Evolutionary conservation across 2,888 invertebrate species (phyloP), one percentile per base, ranked within the genome.

Genomic region (Mesorhabditis sp.): DNA sequence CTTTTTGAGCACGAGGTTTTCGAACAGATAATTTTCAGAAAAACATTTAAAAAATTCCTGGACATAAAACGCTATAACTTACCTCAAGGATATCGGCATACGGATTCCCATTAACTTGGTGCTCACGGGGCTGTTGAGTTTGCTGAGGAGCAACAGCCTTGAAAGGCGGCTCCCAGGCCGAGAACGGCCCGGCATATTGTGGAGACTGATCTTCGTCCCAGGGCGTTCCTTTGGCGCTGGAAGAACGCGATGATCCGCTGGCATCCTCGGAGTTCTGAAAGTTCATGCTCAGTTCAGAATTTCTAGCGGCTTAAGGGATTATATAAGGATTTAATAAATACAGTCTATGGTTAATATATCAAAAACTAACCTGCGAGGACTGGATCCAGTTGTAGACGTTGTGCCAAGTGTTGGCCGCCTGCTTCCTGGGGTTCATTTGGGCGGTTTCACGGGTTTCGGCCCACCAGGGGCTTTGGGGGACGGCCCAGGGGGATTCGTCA

Each of bases 371-470:
- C 58, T 50, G 58, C 7, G 58, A 50, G 10, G 58, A 50, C 10
- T 50, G 58, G n/a, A 50, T 50, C 58, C 58, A 50, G 58, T 50
- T 50, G 58, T 50, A 50, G 58, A 50, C 58, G 58, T 50, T 50
- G 58, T 50, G n/a, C 58, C 58, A 50, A 13, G 58, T 50, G 58
- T n/a, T 50, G 10, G 58, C 7, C 7, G 28, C 28, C 28, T 28
- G 28, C 28, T 28, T 28, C 28, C 28, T 1, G 28, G 28, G 28
- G 28, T 28, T 28, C 28, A 28, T 28, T 28, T 28, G 28, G 28
- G 28, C 28, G 28, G 28, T 1, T 28, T 28, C 28, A 28, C 28
- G 28, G 28, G 28, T 2, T 28, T 28, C 28, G 28, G 28, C 28
- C 28, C 28, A 28, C 28, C 28, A 28, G 1, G 28, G 28, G 28